phyloP scores from a whole-genome alignment of 2,797 vertebrate genomes.

The Petrocephalus schoutedeni region DNA sequence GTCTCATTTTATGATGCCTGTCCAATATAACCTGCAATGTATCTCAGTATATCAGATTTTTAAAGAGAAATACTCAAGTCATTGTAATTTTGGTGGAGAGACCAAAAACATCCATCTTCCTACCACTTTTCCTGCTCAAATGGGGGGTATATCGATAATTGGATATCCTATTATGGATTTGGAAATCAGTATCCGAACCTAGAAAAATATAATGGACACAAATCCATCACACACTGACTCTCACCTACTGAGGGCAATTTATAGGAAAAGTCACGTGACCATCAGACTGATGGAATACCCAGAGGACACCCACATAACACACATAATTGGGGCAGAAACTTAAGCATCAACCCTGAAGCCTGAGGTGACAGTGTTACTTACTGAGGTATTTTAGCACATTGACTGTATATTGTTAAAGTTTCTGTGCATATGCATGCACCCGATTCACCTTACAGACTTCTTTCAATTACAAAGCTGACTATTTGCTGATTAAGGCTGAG shows the following conservation, averaged over 20 bases:
- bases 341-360: neutral
- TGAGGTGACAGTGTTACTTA: neutral
- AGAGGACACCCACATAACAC: neutral
- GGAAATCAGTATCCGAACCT: neutral
- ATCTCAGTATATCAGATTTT: neutral
- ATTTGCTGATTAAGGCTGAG: neutral
- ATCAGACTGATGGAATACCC: neutral
- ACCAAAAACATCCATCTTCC: slow-evolving; percentile 7
- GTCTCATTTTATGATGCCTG: neutral
- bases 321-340: neutral
- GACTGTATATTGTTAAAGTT: neutral
- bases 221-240: neutral
- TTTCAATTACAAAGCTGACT: neutral
- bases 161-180: slow-evolving; percentile 1
- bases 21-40: neutral
- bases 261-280: neutral
- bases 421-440: neutral
- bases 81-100: neutral
- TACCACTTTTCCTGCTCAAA: neutral
- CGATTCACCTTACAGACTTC: neutral
- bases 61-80: neutral
- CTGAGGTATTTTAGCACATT: neutral
- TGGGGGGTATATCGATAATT: neutral
- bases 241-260: neutral
- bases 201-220: neutral